Evolutionary conservation across 2,888 invertebrate genomes (phyloP).

Genomic region (Acrobasis repandana): DNA sequence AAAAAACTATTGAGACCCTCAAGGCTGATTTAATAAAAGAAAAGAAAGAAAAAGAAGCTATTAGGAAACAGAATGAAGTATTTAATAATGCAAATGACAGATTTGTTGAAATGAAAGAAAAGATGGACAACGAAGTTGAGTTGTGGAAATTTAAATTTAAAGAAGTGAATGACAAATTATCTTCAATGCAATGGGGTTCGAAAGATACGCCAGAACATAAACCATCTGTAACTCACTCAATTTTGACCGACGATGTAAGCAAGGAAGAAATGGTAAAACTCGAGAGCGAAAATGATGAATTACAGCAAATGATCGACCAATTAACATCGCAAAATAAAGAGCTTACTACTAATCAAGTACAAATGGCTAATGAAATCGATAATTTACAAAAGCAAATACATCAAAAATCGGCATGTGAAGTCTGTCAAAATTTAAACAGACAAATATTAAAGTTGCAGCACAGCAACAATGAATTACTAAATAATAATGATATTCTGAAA

Average conservation of each 20-base stretch:
- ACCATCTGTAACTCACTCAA: constrained; percentile 23
- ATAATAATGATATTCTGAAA: constrained; percentile 38
- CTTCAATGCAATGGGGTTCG: constrained; percentile 61
- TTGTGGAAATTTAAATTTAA: constrained; percentile 88
- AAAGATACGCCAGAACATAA: constrained; percentile 50
- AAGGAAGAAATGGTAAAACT: constrained; percentile 63
- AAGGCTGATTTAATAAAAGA: constrained; percentile 83
- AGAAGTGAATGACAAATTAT: constrained; percentile 86
- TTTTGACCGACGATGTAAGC: constrained; percentile 37
- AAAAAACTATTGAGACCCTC: constrained; percentile 85
- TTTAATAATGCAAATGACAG: constrained; percentile 89
- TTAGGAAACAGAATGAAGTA: constrained; percentile 88
- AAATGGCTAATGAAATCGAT: constrained; percentile 55
- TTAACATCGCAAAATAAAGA: constrained; percentile 60
- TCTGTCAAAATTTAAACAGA: constrained; percentile 47
- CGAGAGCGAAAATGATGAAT: constrained; percentile 75
- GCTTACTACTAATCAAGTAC: constrained; percentile 45
- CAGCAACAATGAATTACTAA: constrained; percentile 41
- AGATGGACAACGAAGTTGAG: constrained; percentile 89
- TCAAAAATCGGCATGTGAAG: constrained; percentile 43
- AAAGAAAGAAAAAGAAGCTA: constrained; percentile 85
- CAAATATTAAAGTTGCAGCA: constrained; percentile 49
- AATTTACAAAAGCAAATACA: constrained; percentile 55
- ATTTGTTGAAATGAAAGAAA: constrained; percentile 91
- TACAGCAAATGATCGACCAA: constrained; percentile 61